phyloP scores from a whole-genome alignment of 2,797 vertebrate genomes.

The Dryobates pubescens region DNA sequence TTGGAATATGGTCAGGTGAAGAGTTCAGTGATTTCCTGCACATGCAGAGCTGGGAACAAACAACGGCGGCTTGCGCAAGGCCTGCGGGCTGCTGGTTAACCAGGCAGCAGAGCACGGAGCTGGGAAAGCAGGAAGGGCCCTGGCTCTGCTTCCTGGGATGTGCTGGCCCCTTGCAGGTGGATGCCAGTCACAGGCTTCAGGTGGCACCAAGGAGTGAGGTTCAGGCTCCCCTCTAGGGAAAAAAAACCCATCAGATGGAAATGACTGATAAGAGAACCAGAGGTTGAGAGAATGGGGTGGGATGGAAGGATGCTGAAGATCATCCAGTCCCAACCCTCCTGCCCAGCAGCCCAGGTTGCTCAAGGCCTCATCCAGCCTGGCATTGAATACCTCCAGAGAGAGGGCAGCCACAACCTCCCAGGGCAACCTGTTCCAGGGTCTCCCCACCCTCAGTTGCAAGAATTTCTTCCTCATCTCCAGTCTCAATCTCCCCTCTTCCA shows the following conservation, averaged over 20 bases:
- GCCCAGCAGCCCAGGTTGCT: too few relatives aligned
- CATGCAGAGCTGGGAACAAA: not conserved
- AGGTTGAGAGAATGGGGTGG: too few relatives aligned
- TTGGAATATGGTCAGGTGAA: not conserved
- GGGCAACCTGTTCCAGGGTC: too few relatives aligned
- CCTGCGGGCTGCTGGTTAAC: slow-evolving; percentile 46
- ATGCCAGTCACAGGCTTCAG: rapidly evolving
- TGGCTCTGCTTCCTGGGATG: not conserved
- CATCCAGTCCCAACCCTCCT: too few relatives aligned
- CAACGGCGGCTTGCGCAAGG: slow-evolving; percentile 29
- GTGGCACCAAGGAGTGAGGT: rapidly evolving
- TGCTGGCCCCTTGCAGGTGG: rapidly evolving
- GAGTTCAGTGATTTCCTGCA: not conserved
- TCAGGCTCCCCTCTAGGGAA: not conserved
- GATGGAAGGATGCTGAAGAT: too few relatives aligned
- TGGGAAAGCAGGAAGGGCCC: not conserved
- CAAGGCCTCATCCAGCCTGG: too few relatives aligned
- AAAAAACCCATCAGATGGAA: rapidly evolving
- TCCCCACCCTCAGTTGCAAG: too few relatives aligned
- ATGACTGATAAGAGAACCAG: not conserved
- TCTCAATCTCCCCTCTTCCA: too few relatives aligned
- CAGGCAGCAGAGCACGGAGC: rapidly evolving
- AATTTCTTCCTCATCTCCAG: too few relatives aligned
- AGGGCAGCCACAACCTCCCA: too few relatives aligned
- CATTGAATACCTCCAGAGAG: too few relatives aligned